Conservation (phyloP, 2,113 vertebrate species). For the Girardinichthys multiradiatus region DNA sequence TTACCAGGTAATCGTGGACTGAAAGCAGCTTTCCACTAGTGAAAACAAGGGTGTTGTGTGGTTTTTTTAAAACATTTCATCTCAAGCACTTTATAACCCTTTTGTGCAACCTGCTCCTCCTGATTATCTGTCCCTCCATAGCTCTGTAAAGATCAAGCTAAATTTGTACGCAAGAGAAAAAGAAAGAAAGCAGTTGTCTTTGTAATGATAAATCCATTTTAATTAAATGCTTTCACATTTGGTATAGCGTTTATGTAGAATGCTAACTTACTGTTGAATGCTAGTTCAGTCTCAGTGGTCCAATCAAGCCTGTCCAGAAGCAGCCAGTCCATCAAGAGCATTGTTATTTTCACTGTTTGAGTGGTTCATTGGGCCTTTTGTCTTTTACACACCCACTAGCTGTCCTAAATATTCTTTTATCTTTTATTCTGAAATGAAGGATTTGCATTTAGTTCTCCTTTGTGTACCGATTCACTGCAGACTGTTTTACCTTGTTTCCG, state of each 20-base stretch:
- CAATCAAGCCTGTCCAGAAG: slow-evolving; percentile 63
- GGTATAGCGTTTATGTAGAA: slow-evolving; percentile 62
- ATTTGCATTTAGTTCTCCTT: slow-evolving; percentile 80
- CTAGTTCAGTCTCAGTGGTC: slow-evolving; percentile 66
- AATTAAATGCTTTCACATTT: slow-evolving; percentile 50
- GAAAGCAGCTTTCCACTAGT: slow-evolving; percentile 59
- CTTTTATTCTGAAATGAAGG: slow-evolving; percentile 65
- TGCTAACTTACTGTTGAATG: slow-evolving; percentile 61
- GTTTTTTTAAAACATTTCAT: slow-evolving; percentile 82
- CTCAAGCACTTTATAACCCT: slow-evolving; percentile 86
- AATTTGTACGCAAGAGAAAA: slow-evolving; percentile 57
- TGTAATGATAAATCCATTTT: slow-evolving; percentile 54
- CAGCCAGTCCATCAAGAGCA: slow-evolving; percentile 63
- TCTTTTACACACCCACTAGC: slow-evolving; percentile 41
- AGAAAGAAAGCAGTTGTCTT: slow-evolving; percentile 45
- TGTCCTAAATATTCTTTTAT: slow-evolving; percentile 39
- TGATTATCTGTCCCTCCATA: slow-evolving; percentile 67
- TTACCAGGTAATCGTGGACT: slow-evolving; percentile 57
- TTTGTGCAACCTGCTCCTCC: slow-evolving; percentile 78
- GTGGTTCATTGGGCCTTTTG: slow-evolving; percentile 44
- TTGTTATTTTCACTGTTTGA: slow-evolving; percentile 55
- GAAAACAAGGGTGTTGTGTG: slow-evolving; percentile 70
- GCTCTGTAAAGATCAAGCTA: slow-evolving; percentile 59
- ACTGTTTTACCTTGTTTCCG: slow-evolving; percentile 82
- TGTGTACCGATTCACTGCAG: slow-evolving; percentile 79